Conservation (phyloP, 2,888 invertebrate genomes). For the Syrphus vitripennis region DNA sequence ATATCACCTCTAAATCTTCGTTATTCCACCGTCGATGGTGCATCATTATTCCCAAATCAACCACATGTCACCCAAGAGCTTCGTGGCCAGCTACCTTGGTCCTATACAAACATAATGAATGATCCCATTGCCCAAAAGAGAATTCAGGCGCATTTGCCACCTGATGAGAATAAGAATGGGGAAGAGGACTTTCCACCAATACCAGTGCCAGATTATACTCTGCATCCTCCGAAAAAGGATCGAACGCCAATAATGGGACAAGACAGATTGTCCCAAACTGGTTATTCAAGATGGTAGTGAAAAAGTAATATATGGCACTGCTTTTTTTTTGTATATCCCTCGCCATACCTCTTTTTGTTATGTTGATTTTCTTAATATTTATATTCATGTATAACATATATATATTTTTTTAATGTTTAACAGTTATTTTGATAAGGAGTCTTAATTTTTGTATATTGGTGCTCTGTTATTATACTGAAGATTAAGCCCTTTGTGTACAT, state of each 20-base stretch:
- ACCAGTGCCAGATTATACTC: constrained; percentile 84
- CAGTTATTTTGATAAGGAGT: constrained; percentile 22
- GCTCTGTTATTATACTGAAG: background rate
- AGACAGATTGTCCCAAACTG: constrained; percentile 8
- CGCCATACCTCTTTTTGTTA: constrained; percentile 41
- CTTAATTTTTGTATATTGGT: constrained; percentile 12
- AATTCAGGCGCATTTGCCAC: constrained; percentile 72
- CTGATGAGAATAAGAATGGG: constrained; percentile 76
- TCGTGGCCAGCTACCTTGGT: constrained; percentile 85
- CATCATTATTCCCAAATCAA: constrained; percentile 71
- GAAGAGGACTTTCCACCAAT: constrained; percentile 84
- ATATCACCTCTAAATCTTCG: constrained; percentile 77
- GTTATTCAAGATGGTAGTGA: constrained; percentile 55
- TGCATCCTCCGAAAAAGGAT: constrained; percentile 80
- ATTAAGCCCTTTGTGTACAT: constrained; percentile 28
- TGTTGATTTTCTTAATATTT: constrained; percentile 46
- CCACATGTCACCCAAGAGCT: constrained; percentile 81
- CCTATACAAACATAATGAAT: constrained; percentile 80
- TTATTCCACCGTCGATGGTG: constrained; percentile 75
- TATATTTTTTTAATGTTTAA: constrained; percentile 27
- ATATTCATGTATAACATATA: background rate
- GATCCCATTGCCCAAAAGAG: constrained; percentile 56
- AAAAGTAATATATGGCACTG: too few species aligned
- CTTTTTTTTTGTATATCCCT: background rate
- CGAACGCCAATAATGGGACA: constrained; percentile 70